Percentiles rank a stretch among this genome's conserved stretches.
Conservation (phyloP, 2,113 vertebrate genomes). For the Hassar affinis region DNA sequence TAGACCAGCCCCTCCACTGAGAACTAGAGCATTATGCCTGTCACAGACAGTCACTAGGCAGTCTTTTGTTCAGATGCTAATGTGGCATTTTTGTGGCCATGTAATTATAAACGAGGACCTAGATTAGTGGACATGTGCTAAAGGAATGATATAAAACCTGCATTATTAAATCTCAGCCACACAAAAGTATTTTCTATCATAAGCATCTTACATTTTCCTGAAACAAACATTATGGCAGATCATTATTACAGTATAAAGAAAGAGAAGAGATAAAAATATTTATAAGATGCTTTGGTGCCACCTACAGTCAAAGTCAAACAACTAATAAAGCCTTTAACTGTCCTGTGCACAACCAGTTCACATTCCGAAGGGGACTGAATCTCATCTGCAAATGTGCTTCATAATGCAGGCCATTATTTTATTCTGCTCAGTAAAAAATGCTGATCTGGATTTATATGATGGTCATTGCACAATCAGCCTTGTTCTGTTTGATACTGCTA, state of each 20-base stretch:
- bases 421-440: not conserved
- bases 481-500: not conserved
- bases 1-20: slow-evolving; percentile 13
- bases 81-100: slow-evolving; percentile 27
- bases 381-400: not conserved
- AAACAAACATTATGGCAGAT: not conserved
- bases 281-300: slow-evolving; percentile 36
- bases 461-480: not conserved
- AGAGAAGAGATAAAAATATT: not conserved
- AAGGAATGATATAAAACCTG: not conserved
- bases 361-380: not conserved
- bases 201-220: not conserved
- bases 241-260: not conserved
- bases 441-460: not conserved
- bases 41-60: slow-evolving; percentile 52
- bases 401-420: not conserved
- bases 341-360: not conserved
- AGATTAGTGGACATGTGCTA: not conserved
- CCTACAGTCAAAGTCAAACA: slow-evolving; percentile 34
- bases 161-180: slow-evolving; percentile 1
- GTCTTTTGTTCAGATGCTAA: slow-evolving; percentile 51
- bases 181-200: not conserved
- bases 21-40: slow-evolving; percentile 47
- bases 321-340: not conserved
- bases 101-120: not conserved